Evolutionary conservation across 2,113 vertebrate species (phyloP), one percentile per base, ranked within the genome.

Genomic region (Dolichallabes microphthalmus): DNA sequence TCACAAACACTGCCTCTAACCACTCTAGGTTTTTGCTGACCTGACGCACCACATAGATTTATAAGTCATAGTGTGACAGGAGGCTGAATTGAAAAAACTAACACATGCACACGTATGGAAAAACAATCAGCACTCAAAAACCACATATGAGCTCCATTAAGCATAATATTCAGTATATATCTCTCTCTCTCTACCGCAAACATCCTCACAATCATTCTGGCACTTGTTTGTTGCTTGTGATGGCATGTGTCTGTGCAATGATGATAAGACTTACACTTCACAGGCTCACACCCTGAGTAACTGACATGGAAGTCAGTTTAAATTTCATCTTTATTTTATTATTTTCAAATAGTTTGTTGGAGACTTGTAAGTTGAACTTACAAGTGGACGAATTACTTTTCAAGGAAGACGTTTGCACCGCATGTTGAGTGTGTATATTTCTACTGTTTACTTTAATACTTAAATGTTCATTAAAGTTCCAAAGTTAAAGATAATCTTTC

Each of bases 231-330:
- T 61, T 20, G 17, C 20, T 45, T 45, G 61, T 77, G 73, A 66
- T 35, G 50, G 27, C 57, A 27, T 64, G 45, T 78, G 76, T 85
- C 74, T 85, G 83, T 1, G 4, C 61, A 57, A 52, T 64, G 39
- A 45, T 68, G 83, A 85, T 85, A 85, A 85, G 61, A 68, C 82
- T 53, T 19, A 17, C 50, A n/a, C 61, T 85, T 69, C 74, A 39
- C 60, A 35, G 20, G 19, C 74, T 77, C 83, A 85, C 83, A 78
- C 83, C 83, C 83, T 78, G 82, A 77, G 32, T 35, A 35, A 35
- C 32, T 35, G 32, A 1, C 32, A 35, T 35, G 32, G 2, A 35
- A 35, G 32, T 35, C 32, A 35, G 32, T 35, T 35, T 2, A 35
- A 35, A 35, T 35, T 35, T 35, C 32, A 35, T 35, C 1, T 35